Evolutionary conservation across 1,140 invertebrate genomes (phyloP).

Genomic region (Zaprionus tsacasi): DNA sequence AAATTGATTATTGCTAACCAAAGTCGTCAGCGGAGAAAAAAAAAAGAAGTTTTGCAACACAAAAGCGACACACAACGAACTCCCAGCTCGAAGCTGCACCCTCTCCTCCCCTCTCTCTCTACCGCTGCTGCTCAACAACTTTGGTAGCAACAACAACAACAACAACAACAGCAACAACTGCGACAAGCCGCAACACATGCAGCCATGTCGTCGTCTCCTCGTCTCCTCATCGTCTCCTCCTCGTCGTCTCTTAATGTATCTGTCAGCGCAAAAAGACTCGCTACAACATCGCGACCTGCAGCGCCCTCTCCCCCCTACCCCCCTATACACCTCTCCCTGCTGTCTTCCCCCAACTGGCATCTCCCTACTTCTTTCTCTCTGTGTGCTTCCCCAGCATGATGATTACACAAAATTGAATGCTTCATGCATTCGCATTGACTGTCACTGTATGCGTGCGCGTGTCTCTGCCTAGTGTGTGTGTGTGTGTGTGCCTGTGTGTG

Average conservation of each 20-base stretch:
- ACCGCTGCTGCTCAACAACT: too few relatives aligned
- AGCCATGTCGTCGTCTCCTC: conserved; percentile 41
- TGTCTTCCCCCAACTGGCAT: conserved; percentile 13
- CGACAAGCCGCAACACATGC: conserved; percentile 15
- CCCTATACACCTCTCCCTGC: not conserved
- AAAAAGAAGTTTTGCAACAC: conserved; percentile 15
- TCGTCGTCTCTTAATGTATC: conserved; percentile 51
- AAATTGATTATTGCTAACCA: conserved; percentile 74
- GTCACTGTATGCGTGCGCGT: conserved; percentile 13
- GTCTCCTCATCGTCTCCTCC: conserved; percentile 34
- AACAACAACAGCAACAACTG: conserved; percentile 13
- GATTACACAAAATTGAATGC: conserved; percentile 80
- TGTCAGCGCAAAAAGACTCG: conserved; percentile 67
- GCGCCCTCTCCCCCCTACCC: not conserved
- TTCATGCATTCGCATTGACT: conserved; percentile 46
- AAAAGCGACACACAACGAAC: conserved; percentile 38
- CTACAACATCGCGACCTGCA: conserved; percentile 56
- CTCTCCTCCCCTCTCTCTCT: too few relatives aligned
- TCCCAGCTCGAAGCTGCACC: not conserved
- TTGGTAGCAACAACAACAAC: too few relatives aligned
- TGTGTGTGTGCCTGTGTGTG: conserved; percentile 26
- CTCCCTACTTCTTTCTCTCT: conserved; percentile 17
- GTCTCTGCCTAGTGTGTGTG: not conserved
- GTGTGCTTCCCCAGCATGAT: conserved; percentile 39
- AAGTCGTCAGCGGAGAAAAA: conserved; percentile 21